Evolutionary conservation across 2,113 vertebrate species (phyloP).

Genomic region (Dolichotis patagonum): DNA sequence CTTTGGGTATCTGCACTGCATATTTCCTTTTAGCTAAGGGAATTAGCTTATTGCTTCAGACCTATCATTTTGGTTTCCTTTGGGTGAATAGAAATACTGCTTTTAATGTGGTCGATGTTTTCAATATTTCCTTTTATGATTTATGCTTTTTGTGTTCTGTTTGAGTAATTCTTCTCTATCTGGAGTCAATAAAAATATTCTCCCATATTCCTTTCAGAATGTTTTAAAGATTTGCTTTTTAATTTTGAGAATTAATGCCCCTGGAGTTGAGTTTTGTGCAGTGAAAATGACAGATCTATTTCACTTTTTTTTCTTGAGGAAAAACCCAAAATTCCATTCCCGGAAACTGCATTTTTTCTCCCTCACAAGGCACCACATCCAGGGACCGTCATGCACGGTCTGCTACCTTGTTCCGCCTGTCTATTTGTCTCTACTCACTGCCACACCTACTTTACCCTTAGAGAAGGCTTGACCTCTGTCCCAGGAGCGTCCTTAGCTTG

Average conservation of each 20-base stretch:
- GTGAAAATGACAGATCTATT: neutral
- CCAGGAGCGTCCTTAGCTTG: neutral
- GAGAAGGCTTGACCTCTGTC: neutral
- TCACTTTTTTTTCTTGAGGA: neutral
- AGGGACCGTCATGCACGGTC: accelerated
- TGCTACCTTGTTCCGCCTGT: neutral
- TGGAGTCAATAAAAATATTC: neutral
- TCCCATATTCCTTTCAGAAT: neutral
- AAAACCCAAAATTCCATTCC: neutral
- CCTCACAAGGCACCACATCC: accelerated
- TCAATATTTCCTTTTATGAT: neutral
- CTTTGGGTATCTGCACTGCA: neutral
- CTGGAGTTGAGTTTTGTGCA: neutral
- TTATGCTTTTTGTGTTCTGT: neutral
- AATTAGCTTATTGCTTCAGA: neutral
- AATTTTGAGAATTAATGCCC: neutral
- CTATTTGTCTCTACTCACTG: neutral
- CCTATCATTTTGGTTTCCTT: neutral
- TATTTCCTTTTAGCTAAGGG: neutral
- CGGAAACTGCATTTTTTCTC: neutral
- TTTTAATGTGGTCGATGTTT: neutral
- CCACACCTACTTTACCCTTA: neutral
- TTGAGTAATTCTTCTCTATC: neutral
- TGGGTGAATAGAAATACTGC: neutral
- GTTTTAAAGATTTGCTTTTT: neutral